Evolutionary conservation across 2,888 invertebrate genomes (phyloP).

Genomic region (Plagodis pulveraria): DNA sequence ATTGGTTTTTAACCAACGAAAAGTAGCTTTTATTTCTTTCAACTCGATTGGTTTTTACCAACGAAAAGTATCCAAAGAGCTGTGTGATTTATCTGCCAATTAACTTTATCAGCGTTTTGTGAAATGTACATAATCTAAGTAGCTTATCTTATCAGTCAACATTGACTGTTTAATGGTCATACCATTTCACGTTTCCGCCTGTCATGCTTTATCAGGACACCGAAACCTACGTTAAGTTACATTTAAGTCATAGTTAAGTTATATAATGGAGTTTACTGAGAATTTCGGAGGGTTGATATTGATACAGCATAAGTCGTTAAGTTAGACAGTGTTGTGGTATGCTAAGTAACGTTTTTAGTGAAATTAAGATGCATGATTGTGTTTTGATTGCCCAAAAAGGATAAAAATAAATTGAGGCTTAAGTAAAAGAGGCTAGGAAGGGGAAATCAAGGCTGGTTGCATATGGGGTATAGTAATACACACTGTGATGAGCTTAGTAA

Average conservation of each 20-base stretch:
- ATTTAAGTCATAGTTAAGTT: constrained; percentile 19
- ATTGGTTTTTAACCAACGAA: no score
- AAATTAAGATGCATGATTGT: not conserved
- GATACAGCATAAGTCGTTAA: constrained; percentile 11
- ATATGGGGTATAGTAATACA: no score
- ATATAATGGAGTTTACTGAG: constrained; percentile 22
- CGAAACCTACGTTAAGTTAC: constrained; percentile 25
- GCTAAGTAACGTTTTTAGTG: not conserved
- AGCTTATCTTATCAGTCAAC: constrained; percentile 27
- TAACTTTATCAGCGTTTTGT: constrained; percentile 10
- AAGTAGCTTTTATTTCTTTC: no score
- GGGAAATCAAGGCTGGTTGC: no score
- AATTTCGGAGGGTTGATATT: constrained; percentile 14
- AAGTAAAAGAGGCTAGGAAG: no score
- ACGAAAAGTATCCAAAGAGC: no score
- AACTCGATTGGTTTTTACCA: no score
- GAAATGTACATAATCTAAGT: constrained; percentile 15
- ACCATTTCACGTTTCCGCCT: constrained; percentile 27
- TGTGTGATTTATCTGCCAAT: not conserved
- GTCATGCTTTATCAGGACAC: constrained; percentile 27
- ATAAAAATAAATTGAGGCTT: no score
- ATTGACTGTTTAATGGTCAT: constrained; percentile 24
- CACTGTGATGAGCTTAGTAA: no score
- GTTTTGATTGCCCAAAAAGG: no score
- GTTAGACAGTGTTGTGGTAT: not conserved